These are phyloP conservation scores for Galaxias olidus DNA, from an alignment of 2,797 vertebrate genomes.

Conservation along the genomic window DNA sequence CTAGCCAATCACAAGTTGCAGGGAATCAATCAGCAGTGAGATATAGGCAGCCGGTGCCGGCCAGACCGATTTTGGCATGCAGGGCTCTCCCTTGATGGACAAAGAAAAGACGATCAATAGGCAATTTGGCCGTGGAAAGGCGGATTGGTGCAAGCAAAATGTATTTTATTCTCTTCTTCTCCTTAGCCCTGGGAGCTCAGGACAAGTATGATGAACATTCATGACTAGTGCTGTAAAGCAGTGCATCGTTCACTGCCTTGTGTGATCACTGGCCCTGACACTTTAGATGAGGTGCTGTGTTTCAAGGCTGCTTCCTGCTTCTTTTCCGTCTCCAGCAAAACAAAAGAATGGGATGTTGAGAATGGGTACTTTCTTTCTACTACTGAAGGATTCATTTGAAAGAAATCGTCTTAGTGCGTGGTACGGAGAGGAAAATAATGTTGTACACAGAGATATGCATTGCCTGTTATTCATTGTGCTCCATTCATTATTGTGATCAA, in stretches of 20 bases:
- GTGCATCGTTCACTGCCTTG: constrained; percentile 37
- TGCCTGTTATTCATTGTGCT: too few species aligned
- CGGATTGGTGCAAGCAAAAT: constrained; percentile 64
- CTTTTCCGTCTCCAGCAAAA: not conserved
- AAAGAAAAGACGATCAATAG: constrained; percentile 77
- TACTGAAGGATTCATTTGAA: too few species aligned
- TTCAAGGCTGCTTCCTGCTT: not conserved
- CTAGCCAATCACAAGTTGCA: constrained; percentile 42
- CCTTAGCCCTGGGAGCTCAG: constrained; percentile 27
- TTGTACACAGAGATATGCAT: not conserved
- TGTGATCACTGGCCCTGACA: constrained; percentile 19
- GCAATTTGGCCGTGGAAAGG: constrained; percentile 73
- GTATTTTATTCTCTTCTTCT: constrained; percentile 56
- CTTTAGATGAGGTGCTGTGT: constrained; percentile 2
- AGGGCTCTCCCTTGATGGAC: constrained; percentile 68
- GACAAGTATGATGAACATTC: constrained; percentile 56
- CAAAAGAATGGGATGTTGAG: too few species aligned
- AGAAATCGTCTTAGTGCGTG: not conserved
- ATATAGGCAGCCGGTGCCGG: constrained; percentile 58
- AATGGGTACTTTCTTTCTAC: too few species aligned
- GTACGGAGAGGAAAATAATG: not conserved
- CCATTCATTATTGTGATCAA: too few species aligned
- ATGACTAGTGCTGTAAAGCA: constrained; percentile 28
- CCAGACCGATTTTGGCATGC: constrained; percentile 65
- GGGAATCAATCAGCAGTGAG: constrained; percentile 70